These are phyloP conservation scores for Drosophila elegans DNA, from an alignment of 1,140 invertebrate species.

Conservation along the genomic window DNA sequence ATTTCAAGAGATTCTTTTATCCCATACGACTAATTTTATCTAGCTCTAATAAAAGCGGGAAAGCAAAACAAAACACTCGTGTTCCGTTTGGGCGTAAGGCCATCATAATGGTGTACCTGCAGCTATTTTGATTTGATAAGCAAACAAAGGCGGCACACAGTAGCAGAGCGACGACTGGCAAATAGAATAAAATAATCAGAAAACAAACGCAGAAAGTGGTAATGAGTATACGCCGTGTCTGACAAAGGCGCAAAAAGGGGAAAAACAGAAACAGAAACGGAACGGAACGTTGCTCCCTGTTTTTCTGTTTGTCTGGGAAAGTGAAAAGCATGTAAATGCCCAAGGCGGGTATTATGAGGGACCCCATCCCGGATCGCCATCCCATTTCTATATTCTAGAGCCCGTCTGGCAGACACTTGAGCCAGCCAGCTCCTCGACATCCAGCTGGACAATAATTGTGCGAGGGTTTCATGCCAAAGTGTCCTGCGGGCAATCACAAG, in stretches of 20 bases:
- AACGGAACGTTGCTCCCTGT: conserved; percentile 9
- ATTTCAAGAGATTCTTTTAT: background rate
- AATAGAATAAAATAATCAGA: conserved; percentile 78
- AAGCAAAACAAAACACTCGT: conserved; percentile 1
- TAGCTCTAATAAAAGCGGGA: conserved; percentile 2
- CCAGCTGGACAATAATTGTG: conserved; percentile 54
- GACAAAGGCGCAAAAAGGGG: conserved; percentile 26
- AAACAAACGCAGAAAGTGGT: conserved; percentile 72
- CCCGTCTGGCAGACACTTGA: conserved; percentile 65
- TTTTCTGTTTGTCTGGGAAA: conserved; percentile 64
- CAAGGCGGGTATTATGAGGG: conserved; percentile 46
- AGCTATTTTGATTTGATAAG: conserved; percentile 59
- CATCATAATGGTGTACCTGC: conserved; percentile 36
- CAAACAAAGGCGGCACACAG: conserved; percentile 39
- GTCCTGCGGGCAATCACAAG: conserved; percentile 48
- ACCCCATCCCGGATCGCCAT: background rate
- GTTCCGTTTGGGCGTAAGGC: conserved; percentile 9
- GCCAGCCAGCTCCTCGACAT: conserved; percentile 23
- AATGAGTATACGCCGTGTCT: conserved; percentile 72
- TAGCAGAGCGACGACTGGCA: conserved; percentile 48
- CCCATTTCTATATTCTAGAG: conserved; percentile 10
- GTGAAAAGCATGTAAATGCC: conserved; percentile 79
- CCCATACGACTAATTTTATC: background rate
- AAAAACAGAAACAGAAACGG: conserved; percentile 11
- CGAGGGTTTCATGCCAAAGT: conserved; percentile 51